A percentile compares a stretch with the other conserved stretches of the same genome.
Evolutionary conservation across 2,888 invertebrate genomes (phyloP).

Genomic region (Empis livida): DNA sequence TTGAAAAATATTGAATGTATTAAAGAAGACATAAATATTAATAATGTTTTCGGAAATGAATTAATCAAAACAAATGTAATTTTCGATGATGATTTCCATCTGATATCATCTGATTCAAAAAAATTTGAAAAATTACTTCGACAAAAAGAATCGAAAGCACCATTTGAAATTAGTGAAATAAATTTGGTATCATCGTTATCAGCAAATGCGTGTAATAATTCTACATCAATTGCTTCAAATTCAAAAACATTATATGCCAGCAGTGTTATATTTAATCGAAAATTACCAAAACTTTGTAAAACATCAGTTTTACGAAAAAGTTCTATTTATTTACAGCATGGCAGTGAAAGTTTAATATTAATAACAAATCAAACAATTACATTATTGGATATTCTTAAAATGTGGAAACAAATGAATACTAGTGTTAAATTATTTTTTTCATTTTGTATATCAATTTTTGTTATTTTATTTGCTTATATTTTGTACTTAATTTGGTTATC

Average conservation of each 20-base stretch:
- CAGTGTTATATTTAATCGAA: constrained; percentile 20
- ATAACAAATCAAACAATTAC: constrained; percentile 19
- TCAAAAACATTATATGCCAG: constrained; percentile 20
- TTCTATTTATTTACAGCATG: constrained; percentile 17
- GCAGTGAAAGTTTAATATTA: constrained; percentile 13
- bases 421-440: constrained; percentile 1
- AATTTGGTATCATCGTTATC: not conserved
- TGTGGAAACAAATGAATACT: constrained; percentile 18
- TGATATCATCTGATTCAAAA: too few relatives aligned
- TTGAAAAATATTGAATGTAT: not conserved
- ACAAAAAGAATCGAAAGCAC: constrained; percentile 23
- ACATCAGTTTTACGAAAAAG: constrained; percentile 18
- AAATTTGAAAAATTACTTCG: constrained; percentile 23
- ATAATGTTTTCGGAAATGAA: not conserved
- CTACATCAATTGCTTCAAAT: not conserved
- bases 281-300: constrained; percentile 20
- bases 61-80: not conserved
- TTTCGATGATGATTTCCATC: too few relatives aligned
- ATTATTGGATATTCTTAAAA: constrained; percentile 15
- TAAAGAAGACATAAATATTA: not conserved
- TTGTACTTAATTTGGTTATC: not conserved
- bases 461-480: constrained; percentile 4
- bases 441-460: constrained; percentile 1
- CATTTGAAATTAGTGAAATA: constrained; percentile 18
- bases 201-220: not conserved